A percentile compares a stretch with the other conserved stretches of the same genome.
Conservation (phyloP, 2,797 vertebrate species). For the Miichthys miiuy region DNA sequence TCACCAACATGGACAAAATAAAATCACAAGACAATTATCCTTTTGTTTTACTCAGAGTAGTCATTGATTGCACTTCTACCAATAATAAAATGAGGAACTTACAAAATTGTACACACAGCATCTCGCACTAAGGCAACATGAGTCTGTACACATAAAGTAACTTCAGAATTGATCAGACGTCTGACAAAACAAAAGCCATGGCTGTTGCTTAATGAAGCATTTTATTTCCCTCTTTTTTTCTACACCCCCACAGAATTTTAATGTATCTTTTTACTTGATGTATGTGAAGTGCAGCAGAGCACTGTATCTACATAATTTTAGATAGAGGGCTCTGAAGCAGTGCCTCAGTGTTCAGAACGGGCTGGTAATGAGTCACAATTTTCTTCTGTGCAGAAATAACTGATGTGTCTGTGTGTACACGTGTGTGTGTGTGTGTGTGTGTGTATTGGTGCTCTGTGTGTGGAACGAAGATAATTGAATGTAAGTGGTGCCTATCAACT, state of each 20-base stretch:
- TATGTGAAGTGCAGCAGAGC: conserved; percentile 66
- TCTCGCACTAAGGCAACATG: neutral
- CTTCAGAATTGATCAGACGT: conserved; percentile 49
- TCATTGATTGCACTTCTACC: neutral
- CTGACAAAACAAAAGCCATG: conserved; percentile 61
- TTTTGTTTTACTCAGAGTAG: conserved; percentile 16
- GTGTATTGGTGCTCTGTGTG: conserved; percentile 26
- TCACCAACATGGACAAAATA: neutral
- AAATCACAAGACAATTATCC: conserved; percentile 21
- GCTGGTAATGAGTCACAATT: conserved; percentile 68
- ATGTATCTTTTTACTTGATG: conserved; percentile 66
- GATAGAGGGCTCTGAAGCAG: conserved; percentile 63
- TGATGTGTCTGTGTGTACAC: conserved; percentile 28
- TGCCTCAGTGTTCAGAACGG: conserved; percentile 49
- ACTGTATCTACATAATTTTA: conserved; percentile 63
- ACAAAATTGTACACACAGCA: conserved; percentile 4
- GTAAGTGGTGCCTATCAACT: conserved; percentile 75
- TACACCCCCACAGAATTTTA: conserved; percentile 59
- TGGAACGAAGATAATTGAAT: conserved; percentile 76
- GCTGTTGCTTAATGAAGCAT: conserved; percentile 67
- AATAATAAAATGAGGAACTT: conserved; percentile 24
- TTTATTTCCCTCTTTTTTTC: conserved; percentile 68
- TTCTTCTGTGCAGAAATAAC: conserved; percentile 52
- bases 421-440: conserved; percentile 8
- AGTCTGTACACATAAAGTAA: conserved; percentile 20